Conservation (phyloP, 1,140 invertebrate species). For the Tribolium madens region DNA sequence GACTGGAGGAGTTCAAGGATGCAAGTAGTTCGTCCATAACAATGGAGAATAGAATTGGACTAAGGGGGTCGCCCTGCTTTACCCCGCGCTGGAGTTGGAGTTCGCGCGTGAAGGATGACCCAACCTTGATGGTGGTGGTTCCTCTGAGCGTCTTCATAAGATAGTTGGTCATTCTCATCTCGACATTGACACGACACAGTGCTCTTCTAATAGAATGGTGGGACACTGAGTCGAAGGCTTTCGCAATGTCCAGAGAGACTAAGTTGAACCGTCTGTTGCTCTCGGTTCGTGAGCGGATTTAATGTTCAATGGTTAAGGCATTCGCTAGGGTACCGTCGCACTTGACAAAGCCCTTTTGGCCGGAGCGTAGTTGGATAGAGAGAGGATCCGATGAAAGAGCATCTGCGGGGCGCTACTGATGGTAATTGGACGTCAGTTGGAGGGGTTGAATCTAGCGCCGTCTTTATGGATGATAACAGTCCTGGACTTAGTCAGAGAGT, state of each 20-base stretch:
- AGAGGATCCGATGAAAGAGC: too few species aligned
- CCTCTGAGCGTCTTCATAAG: constrained; percentile 5
- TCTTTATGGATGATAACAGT: too few species aligned
- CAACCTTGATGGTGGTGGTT: constrained; percentile 47
- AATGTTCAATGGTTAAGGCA: too few species aligned
- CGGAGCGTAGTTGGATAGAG: too few species aligned
- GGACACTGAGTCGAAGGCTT: constrained; percentile 64
- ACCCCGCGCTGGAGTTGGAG: constrained; percentile 63
- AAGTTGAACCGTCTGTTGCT: too few species aligned
- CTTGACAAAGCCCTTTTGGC: too few species aligned
- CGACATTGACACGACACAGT: constrained; percentile 51
- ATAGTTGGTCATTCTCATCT: constrained; percentile 42
- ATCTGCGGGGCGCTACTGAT: too few species aligned
- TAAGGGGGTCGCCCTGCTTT: constrained; percentile 68
- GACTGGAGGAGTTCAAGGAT: neutral
- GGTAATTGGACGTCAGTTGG: too few species aligned
- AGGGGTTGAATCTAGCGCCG: too few species aligned
- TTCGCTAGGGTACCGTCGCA: too few species aligned
- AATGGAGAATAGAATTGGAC: constrained; percentile 67
- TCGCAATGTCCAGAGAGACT: constrained; percentile 61
- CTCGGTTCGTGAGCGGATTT: too few species aligned
- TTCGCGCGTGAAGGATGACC: constrained; percentile 38
- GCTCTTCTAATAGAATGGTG: constrained; percentile 59
- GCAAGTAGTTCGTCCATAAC: constrained; percentile 64
- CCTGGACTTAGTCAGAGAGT: too few species aligned